Base-by-base conservation (phyloP, 1,140 invertebrate genomes). In the Diorhabda carinulata region DNA sequence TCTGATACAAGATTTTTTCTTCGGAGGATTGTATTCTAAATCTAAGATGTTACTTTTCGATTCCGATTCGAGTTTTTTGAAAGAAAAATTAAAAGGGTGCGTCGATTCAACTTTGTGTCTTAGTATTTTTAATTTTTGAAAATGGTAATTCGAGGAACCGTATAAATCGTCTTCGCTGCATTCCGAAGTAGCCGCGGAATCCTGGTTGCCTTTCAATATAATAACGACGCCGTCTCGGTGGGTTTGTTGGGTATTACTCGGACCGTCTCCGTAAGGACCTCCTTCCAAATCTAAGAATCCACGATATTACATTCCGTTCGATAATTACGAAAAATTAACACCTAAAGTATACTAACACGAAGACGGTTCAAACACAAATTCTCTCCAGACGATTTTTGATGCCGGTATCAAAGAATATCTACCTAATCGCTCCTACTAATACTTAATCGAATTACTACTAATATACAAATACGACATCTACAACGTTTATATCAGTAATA, bases 261-360 rank as follows among this genome's bases (percentile, higher is more conserved):
- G 9, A 63, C 10, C n/a, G 40, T 66, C 64, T 57, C 64, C 64
- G 10, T 40, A 66, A n/a, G 64, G 64, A 3, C 64, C 64, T 4
- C 52, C 64, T 4, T 43, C 47, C 42, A 66, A 40, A 57, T 58
- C 64, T 66, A 45, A 6, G 4, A 56, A 52, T 25, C 25, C 25
- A 25, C 25, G 25, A 25, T 25, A 25, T 25, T 57, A 56, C 52
- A 56, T 56, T 7, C n/a, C n/a, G n/a, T 56, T 56, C n/a, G n/a
- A 7, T 6, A 56, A 56, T n/a, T 56, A n/a, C 6, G 6, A 56
- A 56, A 6, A 56, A 56, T 56, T n/a, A 56, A 56, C n/a, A 6
- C 6, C 6, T n/a, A 56, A 6, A n/a, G n/a, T 56, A 2, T 56
- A 7, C 2, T 7, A n/a, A 7, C n/a, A 56, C 6, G 2, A n/a